Evolutionary conservation across 2,888 invertebrate species (phyloP).

Genomic region (Dasypogon diadema): DNA sequence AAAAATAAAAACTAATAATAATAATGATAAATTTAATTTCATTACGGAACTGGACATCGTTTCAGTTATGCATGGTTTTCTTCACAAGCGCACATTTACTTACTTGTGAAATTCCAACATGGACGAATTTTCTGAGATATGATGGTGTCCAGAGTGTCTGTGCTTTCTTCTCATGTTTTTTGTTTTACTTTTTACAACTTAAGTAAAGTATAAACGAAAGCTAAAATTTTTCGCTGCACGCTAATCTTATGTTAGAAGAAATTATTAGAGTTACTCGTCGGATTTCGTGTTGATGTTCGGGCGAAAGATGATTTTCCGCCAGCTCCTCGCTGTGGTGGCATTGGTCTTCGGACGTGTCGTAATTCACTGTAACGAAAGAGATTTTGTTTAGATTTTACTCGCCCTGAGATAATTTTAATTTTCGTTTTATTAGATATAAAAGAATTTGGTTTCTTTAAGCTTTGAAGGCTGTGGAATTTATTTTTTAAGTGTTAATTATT

Average conservation of each 20-base stretch:
- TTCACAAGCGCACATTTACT: not conserved
- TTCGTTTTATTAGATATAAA: no score
- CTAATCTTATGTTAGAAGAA: slow-evolving; percentile 75
- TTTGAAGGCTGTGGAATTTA: no score
- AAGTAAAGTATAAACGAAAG: slow-evolving; percentile 73
- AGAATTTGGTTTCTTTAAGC: no score
- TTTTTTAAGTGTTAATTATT: no score
- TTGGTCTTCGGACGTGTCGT: slow-evolving; percentile 75
- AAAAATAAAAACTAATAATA: not conserved
- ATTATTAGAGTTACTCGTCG: slow-evolving; percentile 68
- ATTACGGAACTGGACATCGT: slow-evolving; percentile 18
- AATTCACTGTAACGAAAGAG: slow-evolving; percentile 70
- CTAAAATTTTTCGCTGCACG: slow-evolving; percentile 71
- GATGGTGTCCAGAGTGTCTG: slow-evolving; percentile 16
- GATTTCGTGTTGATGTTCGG: slow-evolving; percentile 72
- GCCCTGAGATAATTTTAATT: no score
- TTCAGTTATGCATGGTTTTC: slow-evolving; percentile 10
- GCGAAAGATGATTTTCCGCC: slow-evolving; percentile 71
- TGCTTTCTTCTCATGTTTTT: not conserved
- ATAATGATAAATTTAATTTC: not conserved
- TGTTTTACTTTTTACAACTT: slow-evolving; percentile 67
- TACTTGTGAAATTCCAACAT: slow-evolving; percentile 30
- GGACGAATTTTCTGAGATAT: slow-evolving; percentile 35
- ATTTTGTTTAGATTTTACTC: not conserved
- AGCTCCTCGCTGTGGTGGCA: slow-evolving; percentile 71